phyloP scores from a whole-genome alignment of 2,113 vertebrate genomes.

The Meles meles region DNA sequence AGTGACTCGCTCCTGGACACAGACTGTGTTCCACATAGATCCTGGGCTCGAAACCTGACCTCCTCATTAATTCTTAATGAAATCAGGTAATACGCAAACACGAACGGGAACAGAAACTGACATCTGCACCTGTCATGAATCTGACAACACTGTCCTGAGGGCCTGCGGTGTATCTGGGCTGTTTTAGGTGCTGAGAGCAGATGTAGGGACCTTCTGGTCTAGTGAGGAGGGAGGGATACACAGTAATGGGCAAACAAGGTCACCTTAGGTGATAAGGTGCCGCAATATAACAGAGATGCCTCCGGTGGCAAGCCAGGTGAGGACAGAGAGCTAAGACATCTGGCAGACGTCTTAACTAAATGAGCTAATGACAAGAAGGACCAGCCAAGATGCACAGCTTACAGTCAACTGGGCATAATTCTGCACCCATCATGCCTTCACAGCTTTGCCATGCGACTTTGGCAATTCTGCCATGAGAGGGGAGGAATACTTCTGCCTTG shows the following conservation, averaged over 20 bases:
- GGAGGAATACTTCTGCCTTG: background rate
- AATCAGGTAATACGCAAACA: background rate
- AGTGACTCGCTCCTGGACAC: background rate
- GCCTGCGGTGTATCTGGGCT: background rate
- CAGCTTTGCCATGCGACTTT: background rate
- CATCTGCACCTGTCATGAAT: background rate
- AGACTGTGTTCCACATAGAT: background rate
- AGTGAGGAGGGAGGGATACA: background rate
- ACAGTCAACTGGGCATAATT: fast-evolving
- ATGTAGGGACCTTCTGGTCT: background rate
- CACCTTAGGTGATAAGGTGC: background rate
- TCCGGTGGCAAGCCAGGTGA: background rate
- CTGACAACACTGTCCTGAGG: background rate
- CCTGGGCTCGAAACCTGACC: background rate
- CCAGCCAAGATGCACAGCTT: background rate
- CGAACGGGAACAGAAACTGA: background rate
- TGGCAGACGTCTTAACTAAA: background rate
- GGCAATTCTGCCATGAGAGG: too few relatives aligned
- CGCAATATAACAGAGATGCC: background rate
- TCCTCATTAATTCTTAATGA: background rate
- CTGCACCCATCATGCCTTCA: background rate
- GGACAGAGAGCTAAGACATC: background rate
- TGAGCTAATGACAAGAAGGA: background rate
- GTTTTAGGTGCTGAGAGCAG: too few relatives aligned
- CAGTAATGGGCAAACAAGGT: background rate